Conservation (phyloP, 2,888 invertebrate species). For the Glaucopsyche alexis region DNA sequence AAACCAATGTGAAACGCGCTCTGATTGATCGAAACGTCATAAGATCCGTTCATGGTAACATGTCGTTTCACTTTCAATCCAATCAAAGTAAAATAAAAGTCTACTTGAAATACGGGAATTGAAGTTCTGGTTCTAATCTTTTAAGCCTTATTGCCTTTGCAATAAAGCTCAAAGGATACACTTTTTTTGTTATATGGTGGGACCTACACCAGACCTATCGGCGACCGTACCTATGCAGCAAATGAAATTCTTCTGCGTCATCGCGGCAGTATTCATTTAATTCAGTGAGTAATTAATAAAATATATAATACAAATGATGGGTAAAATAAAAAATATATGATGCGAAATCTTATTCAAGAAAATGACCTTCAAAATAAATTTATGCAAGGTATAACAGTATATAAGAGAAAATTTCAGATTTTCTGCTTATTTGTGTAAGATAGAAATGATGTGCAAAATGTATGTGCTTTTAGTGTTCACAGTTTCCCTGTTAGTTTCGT, state of each 20-base stretch:
- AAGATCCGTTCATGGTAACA: too few relatives aligned
- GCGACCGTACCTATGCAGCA: not conserved
- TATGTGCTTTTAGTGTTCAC: not conserved
- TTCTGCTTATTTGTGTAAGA: slow-evolving; percentile 9
- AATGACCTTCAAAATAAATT: slow-evolving; percentile 7
- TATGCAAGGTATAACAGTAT: not conserved
- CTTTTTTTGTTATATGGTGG: too few relatives aligned
- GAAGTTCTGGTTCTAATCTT: too few relatives aligned
- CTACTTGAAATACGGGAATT: too few relatives aligned
- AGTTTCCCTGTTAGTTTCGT: not conserved
- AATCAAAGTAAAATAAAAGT: too few relatives aligned
- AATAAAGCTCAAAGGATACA: too few relatives aligned
- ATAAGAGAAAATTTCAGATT: slow-evolving; percentile 18
- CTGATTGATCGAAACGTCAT: too few relatives aligned
- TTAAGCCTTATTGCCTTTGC: too few relatives aligned
- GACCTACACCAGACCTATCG: too few relatives aligned
- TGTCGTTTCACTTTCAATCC: too few relatives aligned
- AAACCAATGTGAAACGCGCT: too few relatives aligned
- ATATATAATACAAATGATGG: not conserved
- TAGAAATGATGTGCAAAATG: not conserved
- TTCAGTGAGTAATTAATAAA: not conserved
- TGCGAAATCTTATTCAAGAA: slow-evolving; percentile 4
- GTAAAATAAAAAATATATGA: slow-evolving; percentile 15
- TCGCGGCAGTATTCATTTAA: not conserved
- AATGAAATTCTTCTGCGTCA: not conserved